Evolutionary conservation across 2,888 invertebrate genomes (phyloP).

Genomic region (Nycteola revayana): DNA sequence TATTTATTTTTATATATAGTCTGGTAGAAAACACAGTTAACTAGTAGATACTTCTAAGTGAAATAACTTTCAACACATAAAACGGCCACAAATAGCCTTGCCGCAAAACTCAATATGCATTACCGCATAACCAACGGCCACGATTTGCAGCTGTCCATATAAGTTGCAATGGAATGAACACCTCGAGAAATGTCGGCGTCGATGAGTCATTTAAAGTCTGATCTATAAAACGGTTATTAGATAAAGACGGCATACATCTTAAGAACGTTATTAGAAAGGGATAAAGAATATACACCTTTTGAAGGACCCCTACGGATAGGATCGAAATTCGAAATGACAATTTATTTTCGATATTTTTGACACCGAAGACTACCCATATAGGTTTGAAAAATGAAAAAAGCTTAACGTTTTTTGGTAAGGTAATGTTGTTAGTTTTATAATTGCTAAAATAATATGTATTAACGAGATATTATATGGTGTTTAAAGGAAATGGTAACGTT

Average conservation of each 20-base stretch:
- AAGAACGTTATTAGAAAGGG: slow-evolving; percentile 20
- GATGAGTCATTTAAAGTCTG: slow-evolving; percentile 34
- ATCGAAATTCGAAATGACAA: slow-evolving; percentile 33
- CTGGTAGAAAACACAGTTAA: too few relatives aligned
- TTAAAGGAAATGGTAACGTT: too few relatives aligned
- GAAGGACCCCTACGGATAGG: slow-evolving; percentile 26
- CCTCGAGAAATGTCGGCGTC: slow-evolving; percentile 19
- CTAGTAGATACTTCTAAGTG: background rate
- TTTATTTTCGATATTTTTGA: slow-evolving; percentile 34
- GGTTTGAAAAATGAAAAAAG: too few relatives aligned
- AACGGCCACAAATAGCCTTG: too few relatives aligned
- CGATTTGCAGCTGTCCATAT: slow-evolving; percentile 5
- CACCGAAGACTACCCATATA: slow-evolving; percentile 16
- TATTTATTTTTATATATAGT: too few relatives aligned
- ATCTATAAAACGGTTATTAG: slow-evolving; percentile 32
- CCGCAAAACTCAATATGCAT: slow-evolving; percentile 2
- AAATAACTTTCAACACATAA: too few relatives aligned
- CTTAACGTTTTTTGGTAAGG: too few relatives aligned
- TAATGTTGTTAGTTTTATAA: too few relatives aligned
- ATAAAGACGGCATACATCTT: slow-evolving; percentile 24
- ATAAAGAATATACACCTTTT: slow-evolving; percentile 43
- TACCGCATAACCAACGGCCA: slow-evolving; percentile 5
- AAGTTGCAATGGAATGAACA: slow-evolving; percentile 24
- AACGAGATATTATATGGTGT: too few relatives aligned
- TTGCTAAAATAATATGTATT: too few relatives aligned